Base-by-base conservation (phyloP, 1,140 invertebrate genomes). In the Muscidifurax raptorellus region DNA sequence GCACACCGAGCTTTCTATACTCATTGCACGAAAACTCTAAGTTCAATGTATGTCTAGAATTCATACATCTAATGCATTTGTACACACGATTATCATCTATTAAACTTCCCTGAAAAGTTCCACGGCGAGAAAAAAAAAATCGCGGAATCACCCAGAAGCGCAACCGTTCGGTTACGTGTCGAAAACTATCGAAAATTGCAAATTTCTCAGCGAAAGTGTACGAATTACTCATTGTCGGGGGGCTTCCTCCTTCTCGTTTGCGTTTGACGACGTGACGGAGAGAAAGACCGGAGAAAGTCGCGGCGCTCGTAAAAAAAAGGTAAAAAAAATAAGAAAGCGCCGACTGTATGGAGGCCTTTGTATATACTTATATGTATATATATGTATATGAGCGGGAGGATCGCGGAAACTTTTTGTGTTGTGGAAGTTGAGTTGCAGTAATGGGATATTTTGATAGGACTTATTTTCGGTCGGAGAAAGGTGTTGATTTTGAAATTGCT, bases 241-340 rank as follows among this genome's bases (percentile, higher is more conserved):
- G 22, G 52, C 22, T 59, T 59, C 52, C 52, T 59, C n/a, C 52
- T 59, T 59, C 27, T 82, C 25, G 74, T 75, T 76, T 30, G 59
- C 74, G 74, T 74, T 74, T 40, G 32, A 40, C 71, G 28, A 40
- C 81, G 36, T 27, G 32, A 40, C 71, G 30, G 44, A 40, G 75
- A 64, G 36, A 67, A 76, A 76, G 52, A 47, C n/a, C 30, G 72
- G 67, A 84, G 82, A 84, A 84, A 84, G 82, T 84, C 47, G 44
- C 72, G 69, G 25, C 28, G 13, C 59, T 66, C 81, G 81, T 66
- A 76, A 82, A 82, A 82, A 36, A 66, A 77, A 76, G 12, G 74
- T 1, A 25, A 47, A 76, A 78, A 64, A 59, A 78, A 27, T 30
- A 78, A 78, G 76, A 78, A 78, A 78, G 76, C 28, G 76, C n/a